Evolutionary conservation across 2,113 vertebrate genomes (phyloP).

Genomic region (Morone chrysops): DNA sequence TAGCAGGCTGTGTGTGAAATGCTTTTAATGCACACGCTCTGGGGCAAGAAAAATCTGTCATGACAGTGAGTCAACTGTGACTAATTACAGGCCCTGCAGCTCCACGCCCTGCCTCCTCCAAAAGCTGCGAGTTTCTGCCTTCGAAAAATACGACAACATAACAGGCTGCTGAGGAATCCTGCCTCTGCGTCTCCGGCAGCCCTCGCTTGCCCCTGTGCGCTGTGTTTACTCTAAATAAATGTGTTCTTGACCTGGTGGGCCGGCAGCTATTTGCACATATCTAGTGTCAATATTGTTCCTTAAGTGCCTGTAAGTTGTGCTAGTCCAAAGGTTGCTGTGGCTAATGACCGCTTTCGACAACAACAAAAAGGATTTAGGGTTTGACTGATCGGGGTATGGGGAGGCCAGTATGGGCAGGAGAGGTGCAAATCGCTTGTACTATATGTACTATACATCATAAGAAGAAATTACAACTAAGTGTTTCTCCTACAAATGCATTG

Average conservation of each 20-base stretch:
- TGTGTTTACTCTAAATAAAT: neutral
- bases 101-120: slow-evolving; percentile 58
- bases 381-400: neutral
- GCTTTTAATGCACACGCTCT: slow-evolving; percentile 55
- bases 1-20: slow-evolving; percentile 63
- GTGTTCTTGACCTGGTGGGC: slow-evolving; percentile 5
- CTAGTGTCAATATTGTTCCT: slow-evolving; percentile 46
- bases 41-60: slow-evolving; percentile 65
- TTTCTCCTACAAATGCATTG: neutral
- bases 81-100: slow-evolving; percentile 75
- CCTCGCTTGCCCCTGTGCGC: neutral
- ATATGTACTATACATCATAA: neutral
- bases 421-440: neutral
- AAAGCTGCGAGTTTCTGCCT: slow-evolving; percentile 33
- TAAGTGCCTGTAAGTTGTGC: neutral
- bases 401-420: neutral
- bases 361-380: slow-evolving; percentile 4
- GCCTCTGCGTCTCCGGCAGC: slow-evolving; percentile 8
- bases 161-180: slow-evolving; percentile 32
- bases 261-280: neutral
- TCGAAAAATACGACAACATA: slow-evolving; percentile 38
- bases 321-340: slow-evolving; percentile 27
- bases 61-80: slow-evolving; percentile 68
- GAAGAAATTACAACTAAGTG: neutral
- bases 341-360: neutral